Percentiles rank a stretch among this genome's conserved stretches.
These are phyloP conservation scores for Sturmia bella DNA, from an alignment of 2,888 invertebrate genomes.

Conservation along the genomic window DNA sequence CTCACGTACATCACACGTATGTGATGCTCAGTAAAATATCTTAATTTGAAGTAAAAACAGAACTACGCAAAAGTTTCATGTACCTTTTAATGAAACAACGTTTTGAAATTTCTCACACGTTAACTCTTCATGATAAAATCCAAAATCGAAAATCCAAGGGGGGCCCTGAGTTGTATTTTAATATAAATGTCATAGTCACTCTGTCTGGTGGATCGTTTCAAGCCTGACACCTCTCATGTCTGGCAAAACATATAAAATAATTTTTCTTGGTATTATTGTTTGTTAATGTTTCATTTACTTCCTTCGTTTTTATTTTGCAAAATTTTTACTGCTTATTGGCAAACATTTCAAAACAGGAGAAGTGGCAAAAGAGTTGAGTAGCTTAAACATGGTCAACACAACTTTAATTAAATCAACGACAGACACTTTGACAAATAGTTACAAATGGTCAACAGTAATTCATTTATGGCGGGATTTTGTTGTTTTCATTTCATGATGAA, in stretches of 20 bases:
- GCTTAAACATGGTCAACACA: conserved; percentile 77
- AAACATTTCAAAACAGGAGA: conserved; percentile 16
- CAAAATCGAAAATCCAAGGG: not conserved
- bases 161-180: conserved; percentile 41
- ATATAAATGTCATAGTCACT: conserved; percentile 61
- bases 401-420: conserved; percentile 79
- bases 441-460: conserved; percentile 72
- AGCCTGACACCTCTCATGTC: conserved; percentile 18
- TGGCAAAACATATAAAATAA: not conserved
- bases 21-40: no score
- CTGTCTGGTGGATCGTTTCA: conserved; percentile 60
- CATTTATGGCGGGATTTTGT: conserved; percentile 49
- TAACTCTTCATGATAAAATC: not conserved
- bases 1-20: not conserved
- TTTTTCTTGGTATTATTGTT: conserved; percentile 25
- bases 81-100: not conserved
- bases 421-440: conserved; percentile 76
- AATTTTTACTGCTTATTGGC: conserved; percentile 18
- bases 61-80: no score
- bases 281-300: not conserved
- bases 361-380: conserved; percentile 40
- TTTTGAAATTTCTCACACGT: no score
- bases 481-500: conserved; percentile 37
- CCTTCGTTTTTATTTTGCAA: conserved; percentile 9
- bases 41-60: no score